Evolutionary conservation across 2,888 invertebrate genomes (phyloP).

Genomic region (Melinaea menophilus): DNA sequence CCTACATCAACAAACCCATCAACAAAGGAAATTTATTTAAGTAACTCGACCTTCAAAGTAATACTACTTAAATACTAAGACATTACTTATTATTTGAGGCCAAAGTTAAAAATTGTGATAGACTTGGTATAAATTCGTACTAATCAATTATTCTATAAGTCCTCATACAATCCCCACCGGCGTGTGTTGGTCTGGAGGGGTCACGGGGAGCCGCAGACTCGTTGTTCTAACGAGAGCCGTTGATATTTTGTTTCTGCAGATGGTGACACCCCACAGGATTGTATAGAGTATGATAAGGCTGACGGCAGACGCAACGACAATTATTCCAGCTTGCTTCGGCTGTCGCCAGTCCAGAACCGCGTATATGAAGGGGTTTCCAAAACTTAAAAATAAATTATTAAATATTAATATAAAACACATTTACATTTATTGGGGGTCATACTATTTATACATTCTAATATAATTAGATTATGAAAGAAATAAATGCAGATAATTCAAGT

Average conservation of each 20-base stretch:
- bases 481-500: too few species aligned
- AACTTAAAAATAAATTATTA: conserved; percentile 55
- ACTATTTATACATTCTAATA: too few species aligned
- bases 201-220: conserved; percentile 49
- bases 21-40: too few species aligned
- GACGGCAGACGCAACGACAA: conserved; percentile 45
- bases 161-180: conserved; percentile 36
- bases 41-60: too few species aligned
- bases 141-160: conserved; percentile 12
- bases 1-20: too few species aligned
- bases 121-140: background rate
- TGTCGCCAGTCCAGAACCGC: conserved; percentile 86
- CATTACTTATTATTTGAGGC: background rate
- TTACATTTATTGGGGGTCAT: too few species aligned
- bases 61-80: too few species aligned
- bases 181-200: conserved; percentile 45
- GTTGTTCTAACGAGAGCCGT: conserved; percentile 46
- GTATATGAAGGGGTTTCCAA: conserved; percentile 84
- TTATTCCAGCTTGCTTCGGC: conserved; percentile 76
- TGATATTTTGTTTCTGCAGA: conserved; percentile 53
- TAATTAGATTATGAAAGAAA: too few species aligned
- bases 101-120: background rate
- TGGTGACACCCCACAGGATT: conserved; percentile 47
- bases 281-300: conserved; percentile 51
- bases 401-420: background rate